These are phyloP conservation scores for Microdon myrmicae DNA, from an alignment of 2,888 invertebrate genomes.

Conservation along the genomic window DNA sequence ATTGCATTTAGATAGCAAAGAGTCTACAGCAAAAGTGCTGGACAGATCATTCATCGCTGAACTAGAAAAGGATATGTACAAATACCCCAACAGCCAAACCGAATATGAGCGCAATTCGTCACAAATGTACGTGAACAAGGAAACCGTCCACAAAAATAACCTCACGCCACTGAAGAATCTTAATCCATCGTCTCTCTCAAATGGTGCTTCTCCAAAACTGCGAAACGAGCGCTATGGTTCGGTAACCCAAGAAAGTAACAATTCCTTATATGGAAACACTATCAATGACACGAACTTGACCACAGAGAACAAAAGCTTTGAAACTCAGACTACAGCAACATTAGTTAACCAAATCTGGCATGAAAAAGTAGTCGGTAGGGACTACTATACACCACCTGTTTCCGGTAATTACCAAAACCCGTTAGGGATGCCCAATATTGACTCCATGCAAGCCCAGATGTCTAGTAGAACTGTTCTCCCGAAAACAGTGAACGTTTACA, in stretches of 20 bases:
- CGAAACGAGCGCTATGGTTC: conserved; percentile 52
- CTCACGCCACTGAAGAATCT: conserved; percentile 60
- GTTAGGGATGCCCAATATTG: not conserved
- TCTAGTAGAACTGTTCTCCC: conserved; percentile 63
- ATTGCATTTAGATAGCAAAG: conserved; percentile 58
- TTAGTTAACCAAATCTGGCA: conserved; percentile 67
- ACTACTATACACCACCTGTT: conserved; percentile 60
- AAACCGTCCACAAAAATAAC: conserved; percentile 61
- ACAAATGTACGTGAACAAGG: conserved; percentile 63
- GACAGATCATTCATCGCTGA: conserved; percentile 74
- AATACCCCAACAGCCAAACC: conserved; percentile 57
- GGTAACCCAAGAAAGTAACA: conserved; percentile 36
- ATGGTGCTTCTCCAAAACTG: conserved; percentile 57
- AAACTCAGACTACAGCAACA: conserved; percentile 47
- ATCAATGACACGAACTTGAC: conserved; percentile 29
- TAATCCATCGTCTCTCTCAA: conserved; percentile 54
- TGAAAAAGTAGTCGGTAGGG: conserved; percentile 62
- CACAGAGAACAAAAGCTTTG: conserved; percentile 62
- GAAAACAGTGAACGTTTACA: conserved; percentile 56
- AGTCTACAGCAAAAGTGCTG: conserved; percentile 66
- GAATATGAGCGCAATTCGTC: conserved; percentile 65
- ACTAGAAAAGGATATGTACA: conserved; percentile 72
- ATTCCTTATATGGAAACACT: conserved; percentile 39
- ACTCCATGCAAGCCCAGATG: conserved; percentile 46
- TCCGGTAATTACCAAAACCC: conserved; percentile 59